Evolutionary conservation across 1,140 invertebrate species (phyloP).

Genomic region (Zaprionus davidi): DNA sequence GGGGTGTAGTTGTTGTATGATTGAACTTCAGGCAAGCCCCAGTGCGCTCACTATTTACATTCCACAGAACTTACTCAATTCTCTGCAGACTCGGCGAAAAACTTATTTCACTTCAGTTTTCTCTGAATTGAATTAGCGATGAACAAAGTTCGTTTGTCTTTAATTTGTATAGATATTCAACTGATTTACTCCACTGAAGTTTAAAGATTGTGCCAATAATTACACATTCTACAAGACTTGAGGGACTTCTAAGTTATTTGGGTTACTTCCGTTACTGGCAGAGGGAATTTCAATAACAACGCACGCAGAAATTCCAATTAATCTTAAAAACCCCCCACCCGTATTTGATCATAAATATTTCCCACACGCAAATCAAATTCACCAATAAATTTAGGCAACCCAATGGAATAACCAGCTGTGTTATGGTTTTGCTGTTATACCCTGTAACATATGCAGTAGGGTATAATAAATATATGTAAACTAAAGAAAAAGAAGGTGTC

Average conservation of each 20-base stretch:
- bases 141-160: background rate
- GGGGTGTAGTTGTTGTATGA: background rate
- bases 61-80: background rate
- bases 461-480: too few species aligned
- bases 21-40: background rate
- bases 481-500: too few species aligned
- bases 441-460: background rate
- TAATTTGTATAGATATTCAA: background rate
- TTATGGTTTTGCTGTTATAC: background rate
- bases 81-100: slow-evolving; percentile 4
- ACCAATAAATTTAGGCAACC: background rate
- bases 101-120: slow-evolving; percentile 24
- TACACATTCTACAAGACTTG: background rate
- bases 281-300: background rate
- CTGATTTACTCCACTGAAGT: background rate
- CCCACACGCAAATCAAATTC: background rate
- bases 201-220: background rate
- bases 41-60: slow-evolving; percentile 26
- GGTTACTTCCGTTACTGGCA: background rate
- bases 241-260: background rate
- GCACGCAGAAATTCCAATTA: background rate
- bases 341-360: background rate
- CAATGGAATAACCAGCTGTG: background rate
- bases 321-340: background rate
- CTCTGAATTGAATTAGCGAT: background rate